These are phyloP conservation scores for Scaptomyza hsui DNA, from an alignment of 1,140 invertebrate genomes.

Conservation along the genomic window DNA sequence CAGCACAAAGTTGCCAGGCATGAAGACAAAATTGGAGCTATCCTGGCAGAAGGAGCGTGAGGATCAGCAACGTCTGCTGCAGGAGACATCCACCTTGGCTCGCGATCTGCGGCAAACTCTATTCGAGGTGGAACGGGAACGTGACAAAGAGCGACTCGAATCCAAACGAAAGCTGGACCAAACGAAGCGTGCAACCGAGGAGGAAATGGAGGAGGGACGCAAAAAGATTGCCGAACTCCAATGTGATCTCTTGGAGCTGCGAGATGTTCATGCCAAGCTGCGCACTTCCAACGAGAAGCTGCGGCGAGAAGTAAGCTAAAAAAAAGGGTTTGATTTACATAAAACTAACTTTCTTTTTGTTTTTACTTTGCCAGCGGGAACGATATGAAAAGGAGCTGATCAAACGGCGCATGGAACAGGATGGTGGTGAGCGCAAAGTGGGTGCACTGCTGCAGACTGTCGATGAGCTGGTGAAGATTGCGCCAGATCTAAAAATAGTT, in stretches of 20 bases:
- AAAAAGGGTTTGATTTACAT: neutral
- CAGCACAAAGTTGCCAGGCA: slow-evolving; percentile 92
- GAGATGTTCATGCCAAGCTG: slow-evolving; percentile 95
- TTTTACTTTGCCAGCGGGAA: slow-evolving; percentile 86
- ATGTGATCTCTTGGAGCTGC: slow-evolving; percentile 93
- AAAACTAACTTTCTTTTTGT: neutral
- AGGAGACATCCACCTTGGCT: slow-evolving; percentile 95
- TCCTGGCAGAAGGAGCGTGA: slow-evolving; percentile 98
- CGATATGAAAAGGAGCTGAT: slow-evolving; percentile 93
- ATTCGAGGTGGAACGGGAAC: slow-evolving; percentile 94
- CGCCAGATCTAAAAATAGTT: slow-evolving; percentile 86
- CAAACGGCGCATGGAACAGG: slow-evolving; percentile 85
- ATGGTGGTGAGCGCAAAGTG: slow-evolving; percentile 80
- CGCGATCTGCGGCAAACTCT: slow-evolving; percentile 94
- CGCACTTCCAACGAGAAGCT: slow-evolving; percentile 96
- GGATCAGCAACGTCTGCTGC: slow-evolving; percentile 94
- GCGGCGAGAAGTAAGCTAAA: slow-evolving; percentile 87
- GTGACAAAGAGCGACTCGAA: slow-evolving; percentile 94
- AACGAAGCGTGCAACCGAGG: slow-evolving; percentile 91
- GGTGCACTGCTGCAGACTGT: slow-evolving; percentile 89
- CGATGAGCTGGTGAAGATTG: slow-evolving; percentile 90
- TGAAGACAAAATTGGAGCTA: slow-evolving; percentile 94
- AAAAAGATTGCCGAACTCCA: slow-evolving; percentile 92
- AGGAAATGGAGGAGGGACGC: slow-evolving; percentile 94
- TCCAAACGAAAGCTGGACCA: slow-evolving; percentile 93